phyloP scores from a whole-genome alignment of 1,140 invertebrate species.

The Meloidogyne floridensis region DNA sequence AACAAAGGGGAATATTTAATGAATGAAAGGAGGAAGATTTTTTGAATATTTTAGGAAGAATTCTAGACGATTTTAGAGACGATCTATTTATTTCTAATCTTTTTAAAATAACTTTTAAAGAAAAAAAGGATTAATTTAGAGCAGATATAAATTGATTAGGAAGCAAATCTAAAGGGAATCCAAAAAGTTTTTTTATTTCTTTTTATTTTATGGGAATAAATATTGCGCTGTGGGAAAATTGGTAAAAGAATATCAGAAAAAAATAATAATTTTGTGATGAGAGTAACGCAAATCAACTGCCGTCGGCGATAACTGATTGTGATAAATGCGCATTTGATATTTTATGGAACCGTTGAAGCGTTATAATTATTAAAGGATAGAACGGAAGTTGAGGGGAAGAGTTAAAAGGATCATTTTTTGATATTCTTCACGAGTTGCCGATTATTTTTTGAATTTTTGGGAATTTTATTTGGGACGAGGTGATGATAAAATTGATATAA shows the following conservation, averaged over 20 bases:
- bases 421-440: too few species aligned
- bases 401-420: too few species aligned
- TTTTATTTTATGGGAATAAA: background rate
- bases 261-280: background rate
- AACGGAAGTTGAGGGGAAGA: background rate
- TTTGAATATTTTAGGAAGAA: too few species aligned
- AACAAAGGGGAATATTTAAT: background rate
- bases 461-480: too few species aligned
- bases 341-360: background rate
- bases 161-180: background rate
- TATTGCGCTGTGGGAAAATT: conserved; percentile 6
- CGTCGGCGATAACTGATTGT: background rate
- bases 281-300: background rate
- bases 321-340: background rate
- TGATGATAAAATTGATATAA: too few species aligned
- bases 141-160: background rate
- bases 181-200: too few species aligned
- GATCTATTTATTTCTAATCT: too few species aligned
- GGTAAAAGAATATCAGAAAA: background rate
- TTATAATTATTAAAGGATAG: background rate
- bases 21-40: too few species aligned
- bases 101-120: too few species aligned
- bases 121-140: background rate
- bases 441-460: too few species aligned
- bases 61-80: too few species aligned